Conservation (phyloP, 2,113 vertebrate genomes). For the Cyanistes caeruleus region DNA sequence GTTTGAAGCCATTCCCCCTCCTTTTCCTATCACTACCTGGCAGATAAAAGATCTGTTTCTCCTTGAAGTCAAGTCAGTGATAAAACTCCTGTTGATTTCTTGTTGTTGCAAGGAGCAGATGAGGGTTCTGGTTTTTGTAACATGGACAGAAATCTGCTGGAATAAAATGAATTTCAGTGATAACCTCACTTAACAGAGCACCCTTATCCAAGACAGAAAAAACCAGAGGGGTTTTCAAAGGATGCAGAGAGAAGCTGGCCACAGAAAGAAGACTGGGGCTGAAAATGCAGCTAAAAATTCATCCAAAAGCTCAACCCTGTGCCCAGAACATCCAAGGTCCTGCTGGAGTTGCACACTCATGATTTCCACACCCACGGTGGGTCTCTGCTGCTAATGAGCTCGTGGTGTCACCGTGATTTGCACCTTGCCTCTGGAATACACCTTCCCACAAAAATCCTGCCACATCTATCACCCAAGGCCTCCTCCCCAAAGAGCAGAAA, state of each 20-base stretch:
- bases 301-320: background rate
- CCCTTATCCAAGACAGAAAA: background rate
- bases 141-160: background rate
- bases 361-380: fast-evolving
- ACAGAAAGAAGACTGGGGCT: background rate
- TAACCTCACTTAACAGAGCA: background rate
- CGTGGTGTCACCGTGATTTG: fast-evolving
- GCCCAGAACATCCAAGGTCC: background rate
- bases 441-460: background rate
- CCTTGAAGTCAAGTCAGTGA: background rate
- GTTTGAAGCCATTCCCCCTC: background rate
- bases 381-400: background rate
- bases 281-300: background rate
- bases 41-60: background rate
- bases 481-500: background rate
- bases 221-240: background rate
- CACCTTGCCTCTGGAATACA: background rate
- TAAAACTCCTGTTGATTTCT: background rate
- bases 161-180: background rate
- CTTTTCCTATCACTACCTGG: background rate
- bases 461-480: fast-evolving
- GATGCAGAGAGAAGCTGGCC: too few species aligned
- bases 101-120: background rate
- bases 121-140: background rate
- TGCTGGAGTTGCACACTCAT: background rate